A percentile compares a stretch with the other conserved stretches of the same genome.
These are phyloP conservation scores for Pristionchus mayeri DNA, from an alignment of 2,888 invertebrate genomes.

Conservation along the genomic window DNA sequence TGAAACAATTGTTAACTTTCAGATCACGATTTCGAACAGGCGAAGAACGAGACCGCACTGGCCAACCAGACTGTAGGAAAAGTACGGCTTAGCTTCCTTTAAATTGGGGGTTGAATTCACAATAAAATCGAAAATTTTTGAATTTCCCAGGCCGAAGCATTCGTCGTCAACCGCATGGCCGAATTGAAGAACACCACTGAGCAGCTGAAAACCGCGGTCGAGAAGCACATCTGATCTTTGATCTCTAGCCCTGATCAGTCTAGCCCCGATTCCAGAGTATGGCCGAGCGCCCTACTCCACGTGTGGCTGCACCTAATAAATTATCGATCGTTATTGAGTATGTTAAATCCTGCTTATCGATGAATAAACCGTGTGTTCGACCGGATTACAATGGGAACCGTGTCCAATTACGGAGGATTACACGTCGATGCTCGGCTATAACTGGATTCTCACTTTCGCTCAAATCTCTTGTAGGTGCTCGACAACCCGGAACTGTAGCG, in stretches of 20 bases:
- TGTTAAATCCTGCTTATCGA: neutral
- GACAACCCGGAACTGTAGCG: too few relatives aligned
- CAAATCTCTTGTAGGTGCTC: too few relatives aligned
- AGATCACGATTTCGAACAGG: constrained; percentile 18
- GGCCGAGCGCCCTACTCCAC: neutral
- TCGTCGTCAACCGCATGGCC: constrained; percentile 2
- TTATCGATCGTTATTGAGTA: neutral
- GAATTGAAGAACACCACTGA: constrained; percentile 17
- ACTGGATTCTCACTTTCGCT: too few relatives aligned
- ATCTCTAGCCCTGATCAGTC: neutral
- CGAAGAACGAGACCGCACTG: constrained; percentile 30
- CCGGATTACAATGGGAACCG: neutral
- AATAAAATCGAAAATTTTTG: neutral
- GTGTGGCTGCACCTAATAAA: neutral
- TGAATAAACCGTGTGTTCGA: neutral
- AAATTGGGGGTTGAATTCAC: too few relatives aligned
- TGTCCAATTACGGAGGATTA: too few relatives aligned
- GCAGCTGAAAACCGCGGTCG: neutral
- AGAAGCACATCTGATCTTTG: neutral
- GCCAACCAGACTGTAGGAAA: constrained; percentile 14
- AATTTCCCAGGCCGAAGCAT: neutral
- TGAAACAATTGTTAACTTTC: neutral
- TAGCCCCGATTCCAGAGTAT: too few relatives aligned
- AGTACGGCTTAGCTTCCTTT: too few relatives aligned
- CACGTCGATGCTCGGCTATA: too few relatives aligned